phyloP scores from a whole-genome alignment of 2,797 vertebrate genomes.

The Chloroceryle inda region DNA sequence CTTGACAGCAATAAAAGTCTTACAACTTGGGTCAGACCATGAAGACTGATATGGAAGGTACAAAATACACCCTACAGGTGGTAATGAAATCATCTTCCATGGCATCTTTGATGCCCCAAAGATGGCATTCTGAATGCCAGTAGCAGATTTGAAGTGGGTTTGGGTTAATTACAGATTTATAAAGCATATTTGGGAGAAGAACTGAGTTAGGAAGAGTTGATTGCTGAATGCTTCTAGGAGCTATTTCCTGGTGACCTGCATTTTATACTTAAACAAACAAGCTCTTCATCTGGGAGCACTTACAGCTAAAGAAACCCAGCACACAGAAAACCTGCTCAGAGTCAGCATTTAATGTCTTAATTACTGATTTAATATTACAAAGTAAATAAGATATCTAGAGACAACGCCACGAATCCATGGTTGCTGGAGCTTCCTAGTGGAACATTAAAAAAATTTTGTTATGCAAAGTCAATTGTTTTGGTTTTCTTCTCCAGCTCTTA shows the following conservation, averaged over 20 bases:
- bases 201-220: background rate
- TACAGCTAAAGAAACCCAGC: background rate
- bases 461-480: background rate
- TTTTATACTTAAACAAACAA: background rate
- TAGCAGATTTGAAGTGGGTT: background rate
- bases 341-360: background rate
- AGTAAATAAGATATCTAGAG: background rate
- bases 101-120: background rate
- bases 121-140: background rate
- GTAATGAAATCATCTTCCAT: background rate
- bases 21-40: background rate
- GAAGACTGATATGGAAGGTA: background rate
- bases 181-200: background rate
- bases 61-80: background rate
- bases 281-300: background rate
- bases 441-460: background rate
- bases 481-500: background rate
- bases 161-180: background rate
- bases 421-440: background rate
- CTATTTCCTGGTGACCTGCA: background rate
- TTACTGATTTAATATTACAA: background rate
- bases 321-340: background rate
- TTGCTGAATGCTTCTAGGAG: background rate
- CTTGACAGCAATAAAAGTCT: conserved; percentile 1
- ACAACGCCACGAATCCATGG: background rate